Percentiles rank a stretch among this genome's conserved stretches.
phyloP scores from a whole-genome alignment of 2,113 vertebrate species.

The Psittacula cyanocephala region DNA sequence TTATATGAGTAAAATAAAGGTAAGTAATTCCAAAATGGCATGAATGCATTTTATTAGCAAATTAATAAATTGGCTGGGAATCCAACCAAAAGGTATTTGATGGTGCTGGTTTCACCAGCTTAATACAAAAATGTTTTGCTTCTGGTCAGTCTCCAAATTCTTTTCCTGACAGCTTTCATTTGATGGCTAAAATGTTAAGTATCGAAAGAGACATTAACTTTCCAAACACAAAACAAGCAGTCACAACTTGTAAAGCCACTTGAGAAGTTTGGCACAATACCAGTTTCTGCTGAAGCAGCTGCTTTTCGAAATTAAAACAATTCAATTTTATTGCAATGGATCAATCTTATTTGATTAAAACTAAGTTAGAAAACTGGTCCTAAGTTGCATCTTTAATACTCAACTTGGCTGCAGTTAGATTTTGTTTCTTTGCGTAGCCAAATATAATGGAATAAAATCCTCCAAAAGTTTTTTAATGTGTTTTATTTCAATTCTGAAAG shows the following conservation, averaged over 20 bases:
- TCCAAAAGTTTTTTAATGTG: background rate
- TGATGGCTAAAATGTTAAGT: background rate
- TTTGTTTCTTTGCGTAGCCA: background rate
- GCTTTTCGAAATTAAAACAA: background rate
- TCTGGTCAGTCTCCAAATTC: background rate
- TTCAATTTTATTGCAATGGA: background rate
- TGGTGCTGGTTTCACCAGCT: background rate
- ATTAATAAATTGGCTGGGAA: background rate
- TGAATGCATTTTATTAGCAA: background rate
- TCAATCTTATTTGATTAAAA: background rate
- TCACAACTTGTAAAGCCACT: background rate
- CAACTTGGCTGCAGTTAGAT: background rate
- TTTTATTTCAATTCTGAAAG: constrained; percentile 1
- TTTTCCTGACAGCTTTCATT: background rate
- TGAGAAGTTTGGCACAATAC: background rate
- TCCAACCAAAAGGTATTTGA: background rate
- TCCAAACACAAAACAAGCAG: background rate
- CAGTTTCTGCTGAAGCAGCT: background rate
- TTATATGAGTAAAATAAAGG: background rate
- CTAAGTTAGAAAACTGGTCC: background rate
- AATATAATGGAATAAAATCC: constrained; percentile 1
- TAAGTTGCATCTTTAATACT: constrained; percentile 22
- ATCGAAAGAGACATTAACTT: background rate
- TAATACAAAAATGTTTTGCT: background rate
- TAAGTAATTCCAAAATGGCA: background rate